Base-by-base conservation (phyloP, 2,113 vertebrate genomes). In the Melanotaenia duboulayi region DNA sequence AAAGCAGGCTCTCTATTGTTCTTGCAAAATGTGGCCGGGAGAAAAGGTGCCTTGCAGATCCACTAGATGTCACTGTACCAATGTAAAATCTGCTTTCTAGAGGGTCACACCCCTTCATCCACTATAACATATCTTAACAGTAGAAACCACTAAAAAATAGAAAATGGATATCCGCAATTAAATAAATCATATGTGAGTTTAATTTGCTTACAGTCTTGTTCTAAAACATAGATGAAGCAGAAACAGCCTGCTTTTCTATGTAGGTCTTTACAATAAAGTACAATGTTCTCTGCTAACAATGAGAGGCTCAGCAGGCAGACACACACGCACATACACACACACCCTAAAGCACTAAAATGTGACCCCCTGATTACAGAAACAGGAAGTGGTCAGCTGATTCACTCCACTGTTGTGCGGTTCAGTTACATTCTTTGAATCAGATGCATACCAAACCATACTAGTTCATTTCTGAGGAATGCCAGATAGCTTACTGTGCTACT, bases 1-100 rank as follows among this genome's bases (percentile, higher is more conserved):
- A 88, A 80, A 88, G 81, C 81, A 86, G 81, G 81, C 75, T 74
- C 73, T 90, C 90, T 90, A 89, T 91, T 91, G 91, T 93, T 92
- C 92, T 68, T 75, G 79, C 1, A 54, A 81, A 91, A 89, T 80
- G 80, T 76, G 75, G 48, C 64, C 56, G 16, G 11, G 24, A 75
- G 74, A 50, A 54, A 42, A 5, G 51, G 71, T 88, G 68, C 87
- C 71, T n/a, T 0, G n/a, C 0, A 46, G 2, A n/a, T 57, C 89
- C 92, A 89, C 84, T 87, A 92, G 92, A 84, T 90, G 92, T 85
- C 92, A 67, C 69, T 87, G 66, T 69, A 69, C 54, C 51, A 17
- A 28, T 46, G 59, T 71, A 20, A 57, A 22, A 50, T 58, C 50
- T 42, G 71, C 19, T 76, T 67, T 58, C 4, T 58, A 11, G 2